phyloP scores from a whole-genome alignment of 2,113 vertebrate species.

The Columbina picui region DNA sequence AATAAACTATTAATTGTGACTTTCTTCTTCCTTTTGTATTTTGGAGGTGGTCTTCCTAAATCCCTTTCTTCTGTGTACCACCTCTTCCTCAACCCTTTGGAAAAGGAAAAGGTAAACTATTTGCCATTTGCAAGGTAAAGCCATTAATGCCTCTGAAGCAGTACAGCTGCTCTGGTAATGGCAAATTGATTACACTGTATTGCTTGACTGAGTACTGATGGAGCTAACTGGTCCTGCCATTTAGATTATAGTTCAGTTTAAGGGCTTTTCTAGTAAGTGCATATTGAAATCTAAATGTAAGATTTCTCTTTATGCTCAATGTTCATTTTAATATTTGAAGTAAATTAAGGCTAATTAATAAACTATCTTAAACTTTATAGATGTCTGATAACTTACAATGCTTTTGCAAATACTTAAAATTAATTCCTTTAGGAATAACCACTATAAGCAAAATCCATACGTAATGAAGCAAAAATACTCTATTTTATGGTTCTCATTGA shows the following conservation, averaged over 20 bases:
- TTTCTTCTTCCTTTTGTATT: constrained; percentile 66
- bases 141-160: constrained; percentile 28
- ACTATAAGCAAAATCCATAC: not conserved
- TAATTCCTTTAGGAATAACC: not conserved
- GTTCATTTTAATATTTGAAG: not conserved
- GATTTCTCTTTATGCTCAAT: not conserved
- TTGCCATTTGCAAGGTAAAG: constrained; percentile 65
- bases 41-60: constrained; percentile 71
- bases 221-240: not conserved
- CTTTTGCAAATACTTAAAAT: not conserved
- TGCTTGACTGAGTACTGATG: not conserved
- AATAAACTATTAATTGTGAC: constrained; percentile 35
- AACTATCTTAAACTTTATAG: not conserved
- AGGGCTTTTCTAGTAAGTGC: not conserved
- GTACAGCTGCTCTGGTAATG: constrained; percentile 58
- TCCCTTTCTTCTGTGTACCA: constrained; percentile 66
- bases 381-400: not conserved
- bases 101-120: constrained; percentile 68
- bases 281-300: not conserved
- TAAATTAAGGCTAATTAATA: not conserved
- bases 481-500: not conserved
- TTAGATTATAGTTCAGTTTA: not conserved
- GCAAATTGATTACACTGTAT: constrained; percentile 46
- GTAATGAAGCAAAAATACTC: not conserved
- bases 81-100: constrained; percentile 61